A percentile compares a stretch with the other conserved stretches of the same genome.
Evolutionary conservation across 37 sponge, comb jelly and placozoan species (phyloP).

Genomic region (Petrosia ficiformis): DNA sequence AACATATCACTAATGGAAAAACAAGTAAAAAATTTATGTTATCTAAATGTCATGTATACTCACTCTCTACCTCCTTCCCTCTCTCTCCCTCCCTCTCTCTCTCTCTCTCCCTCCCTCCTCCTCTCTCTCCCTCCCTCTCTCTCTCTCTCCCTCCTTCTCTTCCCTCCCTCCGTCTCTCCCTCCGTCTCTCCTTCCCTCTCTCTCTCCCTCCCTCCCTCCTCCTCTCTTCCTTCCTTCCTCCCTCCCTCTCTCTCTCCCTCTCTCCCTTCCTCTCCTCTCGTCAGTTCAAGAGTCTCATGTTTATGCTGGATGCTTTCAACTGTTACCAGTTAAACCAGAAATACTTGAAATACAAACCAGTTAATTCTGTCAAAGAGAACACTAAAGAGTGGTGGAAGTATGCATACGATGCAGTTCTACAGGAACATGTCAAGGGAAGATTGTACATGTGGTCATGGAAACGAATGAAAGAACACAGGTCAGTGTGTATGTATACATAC

Average conservation of each 20-base stretch:
- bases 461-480: conserved; percentile 80
- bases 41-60: conserved; percentile 2
- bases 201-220: too few species aligned
- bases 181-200: not conserved
- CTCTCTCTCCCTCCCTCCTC: not conserved
- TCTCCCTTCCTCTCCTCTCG: not conserved
- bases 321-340: conserved; percentile 36
- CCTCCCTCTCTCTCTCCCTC: not conserved
- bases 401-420: conserved; percentile 64
- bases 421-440: conserved; percentile 64
- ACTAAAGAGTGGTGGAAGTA: conserved; percentile 70
- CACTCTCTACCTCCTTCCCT: not conserved
- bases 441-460: conserved; percentile 67
- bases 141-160: not conserved
- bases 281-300: conserved; percentile 54
- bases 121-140: not conserved
- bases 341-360: conserved; percentile 56
- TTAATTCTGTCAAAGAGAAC: conserved; percentile 8
- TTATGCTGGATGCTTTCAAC: conserved; percentile 43
- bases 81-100: too few species aligned
- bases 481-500: not conserved
- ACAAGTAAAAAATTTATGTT: conserved; percentile 37
- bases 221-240: not conserved
- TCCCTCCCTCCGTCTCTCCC: too few species aligned
- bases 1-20: conserved; percentile 29